Evolutionary conservation across 2,113 vertebrate species (phyloP), one percentile per base, ranked within the genome.

Genomic region (Oncorhynchus tshawytscha): DNA sequence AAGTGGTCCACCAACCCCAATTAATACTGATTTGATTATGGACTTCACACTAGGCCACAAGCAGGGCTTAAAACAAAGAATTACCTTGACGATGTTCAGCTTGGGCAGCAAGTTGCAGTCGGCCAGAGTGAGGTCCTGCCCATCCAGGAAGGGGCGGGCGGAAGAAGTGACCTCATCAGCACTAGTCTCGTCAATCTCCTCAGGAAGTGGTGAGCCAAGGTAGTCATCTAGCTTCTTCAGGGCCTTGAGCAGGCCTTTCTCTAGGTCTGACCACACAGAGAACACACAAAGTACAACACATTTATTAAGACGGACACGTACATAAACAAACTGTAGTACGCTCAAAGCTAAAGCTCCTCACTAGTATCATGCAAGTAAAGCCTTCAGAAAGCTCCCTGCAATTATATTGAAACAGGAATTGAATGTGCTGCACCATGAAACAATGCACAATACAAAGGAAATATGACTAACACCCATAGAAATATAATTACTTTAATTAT

Each of bases 91-190:
- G 0, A 97, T 96, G 88, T 97, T 95, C 16, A 97, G 94, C 78
- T 97, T 97, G 25, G 96, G 96, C 85, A 97, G 90, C 74, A 97
- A 84, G 89, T 97, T 97, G 82, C 96, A 97, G 88, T 97, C 96
- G 0, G 96, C 94, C 75, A 97, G 90, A 4, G 96, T 96, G 48
- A 97, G 95, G 29, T 93, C 91, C 27, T 93, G 92, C 48, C 96
- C 95, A 3, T 97, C 96, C 78, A 97, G 92, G 90, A 96, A 97
- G 80, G 94, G 91, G 77, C 96, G 95, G 64, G 90, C 87, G 0
- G 96, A 97, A 74, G 92, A 85, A 71, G 89, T 89, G 82, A 94
- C 92, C 2, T 97, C 96, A 77, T 97, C 96, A 0, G 94, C 86
- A 15, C 94, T 94, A 88, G 94, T 95, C 86, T 97, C 93, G 24